phyloP scores from a whole-genome alignment of 2,797 vertebrate genomes.

The Muraenolepis orangiensis region DNA sequence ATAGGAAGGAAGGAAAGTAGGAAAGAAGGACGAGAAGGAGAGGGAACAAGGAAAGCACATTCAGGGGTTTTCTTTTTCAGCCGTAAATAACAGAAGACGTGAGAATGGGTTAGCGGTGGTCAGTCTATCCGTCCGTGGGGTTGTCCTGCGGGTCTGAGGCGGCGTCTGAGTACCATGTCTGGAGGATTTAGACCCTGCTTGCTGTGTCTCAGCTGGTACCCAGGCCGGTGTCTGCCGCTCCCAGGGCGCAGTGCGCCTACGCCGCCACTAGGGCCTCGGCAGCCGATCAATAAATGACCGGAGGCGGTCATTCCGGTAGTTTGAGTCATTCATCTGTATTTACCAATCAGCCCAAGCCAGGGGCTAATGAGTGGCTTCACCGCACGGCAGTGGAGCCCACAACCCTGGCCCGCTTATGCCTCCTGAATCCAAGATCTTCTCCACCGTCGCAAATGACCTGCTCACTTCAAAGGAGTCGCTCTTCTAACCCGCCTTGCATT shows the following conservation, averaged over 20 bases:
- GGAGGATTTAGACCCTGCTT: background rate
- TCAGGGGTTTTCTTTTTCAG: slow-evolving; percentile 56
- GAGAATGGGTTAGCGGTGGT: slow-evolving; percentile 41
- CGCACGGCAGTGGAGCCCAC: background rate
- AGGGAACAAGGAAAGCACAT: slow-evolving; percentile 68
- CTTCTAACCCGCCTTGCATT: background rate
- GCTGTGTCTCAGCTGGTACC: background rate
- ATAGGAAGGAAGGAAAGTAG: slow-evolving; percentile 14
- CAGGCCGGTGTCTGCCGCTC: background rate
- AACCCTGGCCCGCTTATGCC: background rate
- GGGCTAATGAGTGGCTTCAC: background rate
- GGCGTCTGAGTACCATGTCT: background rate
- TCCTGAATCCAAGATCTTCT: background rate
- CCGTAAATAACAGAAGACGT: slow-evolving; percentile 23
- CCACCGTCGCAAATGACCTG: background rate
- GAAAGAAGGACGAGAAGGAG: slow-evolving; percentile 11
- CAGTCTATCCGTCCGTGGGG: background rate
- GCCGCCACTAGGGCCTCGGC: background rate
- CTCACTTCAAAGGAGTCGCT: background rate
- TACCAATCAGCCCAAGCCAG: background rate
- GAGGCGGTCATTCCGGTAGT: background rate
- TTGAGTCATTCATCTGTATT: slow-evolving; percentile 1
- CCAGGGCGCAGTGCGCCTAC: background rate
- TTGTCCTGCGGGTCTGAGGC: background rate
- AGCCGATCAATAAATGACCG: background rate